These are phyloP conservation scores for Blera fallax DNA, from an alignment of 2,888 invertebrate species.

Conservation along the genomic window DNA sequence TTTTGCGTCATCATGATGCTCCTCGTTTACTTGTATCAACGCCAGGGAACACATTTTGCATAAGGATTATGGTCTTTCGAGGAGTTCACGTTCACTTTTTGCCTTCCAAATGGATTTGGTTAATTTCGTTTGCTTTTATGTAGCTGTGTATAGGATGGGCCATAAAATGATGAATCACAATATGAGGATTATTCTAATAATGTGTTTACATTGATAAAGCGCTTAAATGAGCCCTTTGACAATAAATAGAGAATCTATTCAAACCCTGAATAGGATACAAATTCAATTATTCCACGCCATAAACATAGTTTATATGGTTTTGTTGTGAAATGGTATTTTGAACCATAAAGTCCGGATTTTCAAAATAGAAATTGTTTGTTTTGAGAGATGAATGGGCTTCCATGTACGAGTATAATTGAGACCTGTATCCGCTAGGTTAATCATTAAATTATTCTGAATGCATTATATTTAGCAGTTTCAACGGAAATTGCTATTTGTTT, in stretches of 20 bases:
- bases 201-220: constrained; percentile 15
- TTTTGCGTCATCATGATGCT: background rate
- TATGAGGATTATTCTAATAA: constrained; percentile 26
- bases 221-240: background rate
- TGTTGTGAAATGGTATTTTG: background rate
- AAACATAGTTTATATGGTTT: background rate
- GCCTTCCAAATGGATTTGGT: constrained; percentile 9
- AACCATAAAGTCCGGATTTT: background rate
- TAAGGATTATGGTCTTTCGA: constrained; percentile 16
- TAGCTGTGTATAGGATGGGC: background rate
- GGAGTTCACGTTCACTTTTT: constrained; percentile 1
- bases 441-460: background rate
- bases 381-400: background rate
- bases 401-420: background rate
- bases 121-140: background rate
- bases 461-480: background rate
- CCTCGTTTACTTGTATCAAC: constrained; percentile 14
- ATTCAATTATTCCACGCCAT: constrained; percentile 2
- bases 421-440: background rate
- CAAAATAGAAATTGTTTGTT: background rate
- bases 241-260: background rate
- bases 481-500: background rate
- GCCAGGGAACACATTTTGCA: constrained; percentile 10
- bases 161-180: background rate
- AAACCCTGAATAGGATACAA: background rate